phyloP scores from a whole-genome alignment of 2,797 vertebrate species.

The Momotus momota region DNA sequence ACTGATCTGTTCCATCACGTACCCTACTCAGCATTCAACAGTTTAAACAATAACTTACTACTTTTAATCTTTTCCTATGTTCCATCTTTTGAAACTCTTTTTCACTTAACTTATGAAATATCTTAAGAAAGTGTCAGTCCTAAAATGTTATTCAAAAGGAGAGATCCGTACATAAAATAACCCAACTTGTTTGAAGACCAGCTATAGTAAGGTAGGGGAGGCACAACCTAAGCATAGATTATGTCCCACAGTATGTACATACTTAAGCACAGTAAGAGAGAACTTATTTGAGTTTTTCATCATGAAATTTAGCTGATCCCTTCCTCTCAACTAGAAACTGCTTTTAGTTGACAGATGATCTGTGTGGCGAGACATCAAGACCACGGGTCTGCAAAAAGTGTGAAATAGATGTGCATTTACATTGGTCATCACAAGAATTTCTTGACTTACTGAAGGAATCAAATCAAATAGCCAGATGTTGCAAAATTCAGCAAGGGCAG shows the following conservation, averaged over 20 bases:
- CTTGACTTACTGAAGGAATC: background rate
- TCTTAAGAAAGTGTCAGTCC: background rate
- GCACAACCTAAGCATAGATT: background rate
- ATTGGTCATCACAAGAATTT: background rate
- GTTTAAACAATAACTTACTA: background rate
- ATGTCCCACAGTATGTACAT: background rate
- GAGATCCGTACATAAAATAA: background rate
- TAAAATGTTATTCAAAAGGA: background rate
- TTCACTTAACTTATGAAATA: background rate
- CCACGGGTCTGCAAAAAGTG: fast-evolving
- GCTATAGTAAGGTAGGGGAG: background rate
- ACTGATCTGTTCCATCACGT: background rate
- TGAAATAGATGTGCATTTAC: background rate
- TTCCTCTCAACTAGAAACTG: background rate
- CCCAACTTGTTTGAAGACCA: background rate
- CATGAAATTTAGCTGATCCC: background rate
- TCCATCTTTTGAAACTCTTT: background rate
- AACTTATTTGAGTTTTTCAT: background rate
- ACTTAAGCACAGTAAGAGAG: background rate
- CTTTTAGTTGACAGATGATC: background rate
- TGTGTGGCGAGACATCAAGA: background rate
- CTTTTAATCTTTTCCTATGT: background rate
- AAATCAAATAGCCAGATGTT: background rate
- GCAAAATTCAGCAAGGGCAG: background rate
- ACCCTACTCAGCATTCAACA: background rate